Evolutionary conservation across 30 jellyfish, hydroid and myxozoan genomes (phyloP), one percentile per base, ranked within the genome.

Genomic region (Hydractinia echinata): DNA sequence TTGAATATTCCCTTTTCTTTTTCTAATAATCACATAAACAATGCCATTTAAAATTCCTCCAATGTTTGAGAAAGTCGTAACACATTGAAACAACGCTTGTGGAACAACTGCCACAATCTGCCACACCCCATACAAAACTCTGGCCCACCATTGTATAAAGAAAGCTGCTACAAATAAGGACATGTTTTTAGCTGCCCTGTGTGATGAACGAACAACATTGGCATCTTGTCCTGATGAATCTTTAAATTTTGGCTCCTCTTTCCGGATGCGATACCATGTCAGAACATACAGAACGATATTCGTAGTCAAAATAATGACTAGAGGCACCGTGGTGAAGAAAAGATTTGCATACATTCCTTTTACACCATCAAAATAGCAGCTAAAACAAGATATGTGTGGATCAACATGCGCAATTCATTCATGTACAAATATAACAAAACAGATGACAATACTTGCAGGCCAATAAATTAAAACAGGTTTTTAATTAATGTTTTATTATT

Each of bases 21-120:
- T 13, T 71, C 53, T 71, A 9, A 71, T 20, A 7, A 71, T 20
- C 13, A 71, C n/a, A 52, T 71, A 71, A 30, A 71, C 81, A 30
- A 71, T 50, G 8, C 81, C 81, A 71, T 71, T 71, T 20, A 71
- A 71, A 71, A 71, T 50, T 11, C 81, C 81, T 7, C 81, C 81
- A 30, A 71, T 20, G 53, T 71, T 71, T 30, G 81, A 71, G n/a
- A 71, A 71, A 9, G 81, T 71, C 51, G 81, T 71, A 5, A 30
- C 81, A 15, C 55, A 50, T 7, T 71, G 81, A 71, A 71, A 71
- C 55, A 71, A 30, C 7, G 61, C 55, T 71, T 20, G 81, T 20
- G 81, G 81, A 15, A 71, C 81, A 2, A 5, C 13, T 7, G 30
- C 61, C 0, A 7, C 6, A 6, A 71, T 54, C 53, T 71, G 81